Evolutionary conservation across 2,113 vertebrate species (phyloP), one percentile per base, ranked within the genome.

Genomic region (Ceratotherium simum): DNA sequence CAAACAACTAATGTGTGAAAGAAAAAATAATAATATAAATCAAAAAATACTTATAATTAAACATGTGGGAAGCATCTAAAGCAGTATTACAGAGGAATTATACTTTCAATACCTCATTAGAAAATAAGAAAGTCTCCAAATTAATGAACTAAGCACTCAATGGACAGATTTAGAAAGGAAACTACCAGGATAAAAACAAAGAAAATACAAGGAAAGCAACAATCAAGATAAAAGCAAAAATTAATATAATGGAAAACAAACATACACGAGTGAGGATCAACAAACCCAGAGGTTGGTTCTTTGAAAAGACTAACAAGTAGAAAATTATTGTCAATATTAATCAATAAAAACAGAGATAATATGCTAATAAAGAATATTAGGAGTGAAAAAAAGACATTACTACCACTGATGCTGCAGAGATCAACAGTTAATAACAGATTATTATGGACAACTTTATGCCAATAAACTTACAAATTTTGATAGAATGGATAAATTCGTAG

Each of bases 221-320:
- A 80, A 93, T 33, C 42, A 81, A 92, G 9, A 80, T n/a, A 76
- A 96, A 93, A 85, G 7, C 25, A 67, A 94, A 96, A 82, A 82
- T 16, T 87, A 70, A 96, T 87, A 54, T 93, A 93, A 25, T 51
- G 70, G 20, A 54, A 92, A 89, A 87, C 58, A 75, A 95, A 81
- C 12, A 70, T 17, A 16, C 20, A 73, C 73, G 5, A 88, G 6
- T 62, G 31, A 91, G 73, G 18, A 31, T 46, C 60, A 29, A 54
- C 10, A 90, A 97, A 82, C 20, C 29, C n/a, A 78, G 42, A 56
- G 83, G 21, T 4, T 86, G 62, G 3, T 25, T 90, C 16, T 60
- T 89, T 54, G 4, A 56, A 95, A 96, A 73, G 3, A 54, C 10
- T 78, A 82, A 76, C 92, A 76, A 60, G 51, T 17, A 90, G 20